These are phyloP conservation scores for Platyura marginata DNA, from an alignment of 1,140 invertebrate species.

Conservation along the genomic window DNA sequence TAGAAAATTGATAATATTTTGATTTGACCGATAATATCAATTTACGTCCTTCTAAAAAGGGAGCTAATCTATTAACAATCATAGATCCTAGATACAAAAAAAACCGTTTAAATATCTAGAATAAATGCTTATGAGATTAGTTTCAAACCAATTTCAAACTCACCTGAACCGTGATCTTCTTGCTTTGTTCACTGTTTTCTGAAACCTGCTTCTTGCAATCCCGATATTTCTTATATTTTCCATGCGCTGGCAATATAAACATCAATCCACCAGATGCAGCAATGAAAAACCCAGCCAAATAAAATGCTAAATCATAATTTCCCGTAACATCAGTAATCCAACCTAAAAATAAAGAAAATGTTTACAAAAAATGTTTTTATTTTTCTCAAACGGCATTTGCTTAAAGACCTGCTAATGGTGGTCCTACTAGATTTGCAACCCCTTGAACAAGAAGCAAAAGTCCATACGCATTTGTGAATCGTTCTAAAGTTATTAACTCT, in stretches of 20 bases:
- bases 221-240: conserved; percentile 4
- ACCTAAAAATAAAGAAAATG: conserved; percentile 29
- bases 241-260: conserved; percentile 33
- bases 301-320: conserved; percentile 66
- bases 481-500: conserved; percentile 64
- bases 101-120: no score
- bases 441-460: conserved; percentile 74
- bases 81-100: no score
- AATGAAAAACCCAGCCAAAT: conserved; percentile 68
- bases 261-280: conserved; percentile 60
- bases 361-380: background rate
- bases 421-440: conserved; percentile 69
- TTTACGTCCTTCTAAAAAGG: no score
- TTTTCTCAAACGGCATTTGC: conserved; percentile 25
- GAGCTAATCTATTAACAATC: no score
- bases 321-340: conserved; percentile 62
- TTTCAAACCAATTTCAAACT: no score
- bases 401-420: conserved; percentile 71
- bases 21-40: no score
- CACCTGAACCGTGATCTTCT: no score
- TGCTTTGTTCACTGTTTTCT: background rate
- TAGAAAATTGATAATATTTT: no score
- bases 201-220: background rate
- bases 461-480: conserved; percentile 81
- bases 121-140: no score